Evolutionary conservation across 1,140 invertebrate genomes (phyloP).

Genomic region (Pogonomyrmex californicus): DNA sequence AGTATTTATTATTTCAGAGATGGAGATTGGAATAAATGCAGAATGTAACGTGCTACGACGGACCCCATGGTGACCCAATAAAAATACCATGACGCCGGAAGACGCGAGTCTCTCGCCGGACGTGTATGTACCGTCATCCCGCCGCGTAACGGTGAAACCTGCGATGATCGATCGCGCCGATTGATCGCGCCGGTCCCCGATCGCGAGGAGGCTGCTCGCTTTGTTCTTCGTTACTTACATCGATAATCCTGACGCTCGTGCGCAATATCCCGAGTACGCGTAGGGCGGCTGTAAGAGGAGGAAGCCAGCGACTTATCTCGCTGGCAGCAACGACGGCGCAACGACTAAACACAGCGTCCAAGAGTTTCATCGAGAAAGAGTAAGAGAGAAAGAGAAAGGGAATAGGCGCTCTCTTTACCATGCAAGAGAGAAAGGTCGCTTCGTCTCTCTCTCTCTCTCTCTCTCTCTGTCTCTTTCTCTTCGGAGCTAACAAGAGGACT

Average conservation of each 20-base stretch:
- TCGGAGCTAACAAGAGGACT: constrained; percentile 84
- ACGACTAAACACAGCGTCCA: constrained; percentile 12
- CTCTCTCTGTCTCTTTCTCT: constrained; percentile 47
- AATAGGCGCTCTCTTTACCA: constrained; percentile 25
- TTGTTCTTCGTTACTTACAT: constrained; percentile 76
- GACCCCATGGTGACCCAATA: not conserved
- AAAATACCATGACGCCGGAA: not conserved
- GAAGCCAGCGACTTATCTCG: constrained; percentile 34
- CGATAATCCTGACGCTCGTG: constrained; percentile 69
- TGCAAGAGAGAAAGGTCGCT: constrained; percentile 19
- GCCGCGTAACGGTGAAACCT: constrained; percentile 29
- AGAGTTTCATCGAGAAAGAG: constrained; percentile 3
- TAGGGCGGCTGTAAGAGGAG: constrained; percentile 43
- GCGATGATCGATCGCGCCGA: constrained; percentile 67
- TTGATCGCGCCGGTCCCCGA: constrained; percentile 65
- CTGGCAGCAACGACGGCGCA: constrained; percentile 7
- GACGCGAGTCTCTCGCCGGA: constrained; percentile 17
- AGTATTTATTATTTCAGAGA: not conserved
- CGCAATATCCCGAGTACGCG: constrained; percentile 70
- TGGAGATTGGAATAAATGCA: not conserved
- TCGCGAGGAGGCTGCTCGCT: constrained; percentile 65
- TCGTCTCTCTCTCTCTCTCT: not conserved
- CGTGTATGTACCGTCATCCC: not conserved
- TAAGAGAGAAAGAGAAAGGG: constrained; percentile 16
- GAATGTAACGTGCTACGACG: not conserved